Evolutionary conservation across 1,140 invertebrate species (phyloP), one percentile per base, ranked within the genome.

Genomic region (Pseudomyrmex gracilis): DNA sequence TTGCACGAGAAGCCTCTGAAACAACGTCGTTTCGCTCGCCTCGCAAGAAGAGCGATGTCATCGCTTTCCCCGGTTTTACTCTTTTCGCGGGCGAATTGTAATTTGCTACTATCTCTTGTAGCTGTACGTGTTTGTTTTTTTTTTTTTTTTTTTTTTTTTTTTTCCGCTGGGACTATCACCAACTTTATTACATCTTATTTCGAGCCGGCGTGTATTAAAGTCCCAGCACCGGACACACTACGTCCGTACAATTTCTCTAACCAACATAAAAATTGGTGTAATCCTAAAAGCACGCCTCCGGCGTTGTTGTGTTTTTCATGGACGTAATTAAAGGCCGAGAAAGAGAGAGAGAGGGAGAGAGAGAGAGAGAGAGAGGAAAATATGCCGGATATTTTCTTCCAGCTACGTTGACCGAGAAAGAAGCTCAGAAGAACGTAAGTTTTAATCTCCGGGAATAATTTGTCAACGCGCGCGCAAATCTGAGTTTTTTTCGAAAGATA

Each of bases 31-130:
- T 7, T 17, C 47, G 43, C 9, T 7, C 80, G 60, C 4, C 10
- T 34, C n/a, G 22, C 86, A 87, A 88, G 85, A 88, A 88, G 24
- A 68, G 13, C 17, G 51, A 84, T 77, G 78, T 87, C 86, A 73
- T 71, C 53, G 73, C 82, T 61, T 82, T 80, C 15, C 57, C 22
- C 5, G 43, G 77, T 87, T 84, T 88, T 87, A 68, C 22, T n/a
- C 64, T 70, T 49, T 34, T 20, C 53, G 15, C 17, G 74, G 15
- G 34, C 51, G 49, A 49, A 43, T 80, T 71, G 76, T 80, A 80
- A 80, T 80, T 80, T 58, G 76, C 76, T 71, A 15, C 43, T 43
- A 80, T 43, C 45, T 71, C 66, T 43, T 24, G 66, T 58, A 78
- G 70, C 74, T 68, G 49, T 22, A 60, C 15, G 34, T n/a, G n/a